phyloP scores from a whole-genome alignment of 2,113 vertebrate genomes.

The Tachysurus vachellii region DNA sequence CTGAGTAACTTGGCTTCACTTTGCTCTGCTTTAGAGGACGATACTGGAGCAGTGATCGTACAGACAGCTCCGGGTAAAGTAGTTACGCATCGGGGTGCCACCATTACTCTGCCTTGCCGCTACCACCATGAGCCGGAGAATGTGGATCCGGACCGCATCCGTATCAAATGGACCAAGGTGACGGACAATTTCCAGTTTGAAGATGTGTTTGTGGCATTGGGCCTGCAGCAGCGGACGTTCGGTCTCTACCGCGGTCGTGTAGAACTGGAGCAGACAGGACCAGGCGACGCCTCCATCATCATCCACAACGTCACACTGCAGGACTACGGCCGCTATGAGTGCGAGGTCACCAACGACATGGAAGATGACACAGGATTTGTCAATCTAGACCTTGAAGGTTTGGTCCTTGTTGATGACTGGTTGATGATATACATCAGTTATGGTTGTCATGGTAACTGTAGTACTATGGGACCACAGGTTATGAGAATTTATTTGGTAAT shows the following conservation, averaged over 20 bases:
- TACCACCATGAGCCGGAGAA: constrained; percentile 85
- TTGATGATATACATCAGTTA: constrained; percentile 1
- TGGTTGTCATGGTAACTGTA: not conserved
- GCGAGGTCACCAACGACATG: constrained; percentile 93
- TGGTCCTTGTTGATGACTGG: constrained; percentile 28
- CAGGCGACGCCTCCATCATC: constrained; percentile 85
- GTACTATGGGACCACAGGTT: not conserved
- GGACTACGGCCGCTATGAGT: constrained; percentile 94
- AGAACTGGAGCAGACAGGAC: constrained; percentile 79
- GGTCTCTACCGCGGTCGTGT: constrained; percentile 84
- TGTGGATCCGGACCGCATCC: constrained; percentile 78
- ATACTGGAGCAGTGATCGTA: constrained; percentile 87
- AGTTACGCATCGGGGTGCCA: constrained; percentile 87
- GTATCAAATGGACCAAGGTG: constrained; percentile 96
- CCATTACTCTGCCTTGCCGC: constrained; percentile 91
- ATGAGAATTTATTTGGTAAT: not conserved
- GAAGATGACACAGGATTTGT: constrained; percentile 92
- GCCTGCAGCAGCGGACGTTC: constrained; percentile 81
- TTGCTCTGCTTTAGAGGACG: constrained; percentile 77
- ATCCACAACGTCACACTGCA: constrained; percentile 91
- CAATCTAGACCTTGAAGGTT: constrained; percentile 92
- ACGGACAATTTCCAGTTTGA: constrained; percentile 81
- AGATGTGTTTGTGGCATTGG: constrained; percentile 90
- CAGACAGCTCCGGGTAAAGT: constrained; percentile 93
- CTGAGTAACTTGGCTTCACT: not conserved